Base-by-base conservation (phyloP, 1,140 invertebrate species). In the Orussus abietinus region DNA sequence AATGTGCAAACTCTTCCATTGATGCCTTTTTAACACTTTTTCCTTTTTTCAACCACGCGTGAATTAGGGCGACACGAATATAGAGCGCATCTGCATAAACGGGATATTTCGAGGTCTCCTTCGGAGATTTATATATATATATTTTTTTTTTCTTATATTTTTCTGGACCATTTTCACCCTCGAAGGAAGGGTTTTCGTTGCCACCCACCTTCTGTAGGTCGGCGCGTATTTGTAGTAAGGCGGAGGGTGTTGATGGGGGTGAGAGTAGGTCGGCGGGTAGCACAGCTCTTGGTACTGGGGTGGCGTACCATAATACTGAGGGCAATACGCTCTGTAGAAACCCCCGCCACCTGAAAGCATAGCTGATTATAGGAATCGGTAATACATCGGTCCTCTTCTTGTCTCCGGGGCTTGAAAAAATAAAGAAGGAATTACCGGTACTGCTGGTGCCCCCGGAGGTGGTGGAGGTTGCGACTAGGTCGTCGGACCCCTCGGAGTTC, bases 141-240 rank as follows among this genome's bases (percentile, higher is more conserved):
- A n/a, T n/a, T n/a, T n/a, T n/a, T n/a, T n/a, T n/a, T n/a, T n/a
- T n/a, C n/a, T n/a, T n/a, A n/a, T n/a, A n/a, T n/a, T n/a, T n/a
- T n/a, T n/a, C 22, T 25, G 22, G 22, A 6, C n/a, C 22, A 7
- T 6, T 25, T 25, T 25, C 22, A 7, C 6, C 22, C 34, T n/a
- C n/a, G n/a, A n/a, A n/a, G n/a, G n/a, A n/a, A n/a, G n/a, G n/a
- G n/a, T n/a, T n/a, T n/a, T n/a, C n/a, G n/a, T n/a, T n/a, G n/a
- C n/a, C n/a, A n/a, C n/a, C 21, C 53, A 72, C 71, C 71, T 71
- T 59, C 69, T 67, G 44, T 72, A 74, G 14, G 67, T 74, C 12
- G 80, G 79, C 53, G 81, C 75, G 54, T 83, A 81, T 48, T 83
- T 78, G 63, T 85, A 82, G 64, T 80, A 82, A 55, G 78, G 76